phyloP scores from a whole-genome alignment of 2,888 invertebrate species.

The Bombylius major region DNA sequence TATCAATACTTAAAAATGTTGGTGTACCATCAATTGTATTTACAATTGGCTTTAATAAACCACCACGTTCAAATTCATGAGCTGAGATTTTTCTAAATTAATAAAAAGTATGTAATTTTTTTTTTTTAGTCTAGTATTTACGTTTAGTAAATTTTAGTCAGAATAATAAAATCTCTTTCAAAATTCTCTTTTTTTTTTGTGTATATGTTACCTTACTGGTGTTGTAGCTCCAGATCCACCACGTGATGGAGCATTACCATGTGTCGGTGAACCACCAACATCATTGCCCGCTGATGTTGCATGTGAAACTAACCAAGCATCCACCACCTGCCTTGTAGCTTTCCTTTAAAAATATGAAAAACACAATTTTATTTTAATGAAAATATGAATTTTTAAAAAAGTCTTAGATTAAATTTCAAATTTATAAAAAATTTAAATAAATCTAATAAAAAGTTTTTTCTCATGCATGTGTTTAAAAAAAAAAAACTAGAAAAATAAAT shows the following conservation, averaged over 20 bases:
- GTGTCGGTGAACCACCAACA: constrained; percentile 42
- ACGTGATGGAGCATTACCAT: constrained; percentile 45
- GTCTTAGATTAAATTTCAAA: background rate
- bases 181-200: no score
- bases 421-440: no score
- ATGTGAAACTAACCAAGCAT: constrained; percentile 84
- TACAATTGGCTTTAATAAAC: constrained; percentile 82
- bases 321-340: constrained; percentile 84
- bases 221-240: constrained; percentile 82
- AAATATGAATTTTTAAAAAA: background rate
- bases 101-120: background rate
- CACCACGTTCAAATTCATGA: constrained; percentile 90
- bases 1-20: constrained; percentile 57
- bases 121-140: background rate
- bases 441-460: no score
- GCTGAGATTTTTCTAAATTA: constrained; percentile 71
- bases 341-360: constrained; percentile 45
- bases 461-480: no score
- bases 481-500: no score
- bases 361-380: background rate
- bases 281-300: constrained; percentile 48
- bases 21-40: constrained; percentile 90
- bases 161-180: background rate
- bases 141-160: background rate
- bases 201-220: constrained; percentile 59